These are phyloP conservation scores for Dynastes maya DNA, from an alignment of 2,888 invertebrate species.

Conservation along the genomic window DNA sequence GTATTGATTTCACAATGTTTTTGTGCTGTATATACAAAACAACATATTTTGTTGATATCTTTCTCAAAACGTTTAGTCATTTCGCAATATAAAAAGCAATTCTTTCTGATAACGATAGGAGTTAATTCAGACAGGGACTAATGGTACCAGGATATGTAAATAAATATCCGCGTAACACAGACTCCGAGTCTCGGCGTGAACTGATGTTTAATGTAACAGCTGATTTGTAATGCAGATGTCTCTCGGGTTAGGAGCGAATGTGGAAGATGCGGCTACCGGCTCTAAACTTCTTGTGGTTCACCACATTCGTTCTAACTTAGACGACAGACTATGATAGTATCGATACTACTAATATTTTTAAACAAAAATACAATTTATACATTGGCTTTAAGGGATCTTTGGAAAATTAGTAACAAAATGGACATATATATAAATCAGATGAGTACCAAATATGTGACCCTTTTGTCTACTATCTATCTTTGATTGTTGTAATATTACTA, in stretches of 20 bases:
- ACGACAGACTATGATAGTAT: background rate
- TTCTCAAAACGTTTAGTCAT: background rate
- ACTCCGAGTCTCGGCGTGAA: conserved; percentile 63
- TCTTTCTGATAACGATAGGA: conserved; percentile 22
- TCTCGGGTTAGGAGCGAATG: conserved; percentile 52
- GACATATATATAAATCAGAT: too few species aligned
- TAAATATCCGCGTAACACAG: conserved; percentile 65
- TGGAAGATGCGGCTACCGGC: conserved; percentile 56
- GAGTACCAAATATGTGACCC: too few species aligned
- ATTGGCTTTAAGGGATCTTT: background rate
- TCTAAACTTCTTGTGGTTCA: conserved; percentile 58
- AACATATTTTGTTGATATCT: background rate
- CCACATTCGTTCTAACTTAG: conserved; percentile 50
- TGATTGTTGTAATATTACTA: too few species aligned
- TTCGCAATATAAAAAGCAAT: conserved; percentile 9
- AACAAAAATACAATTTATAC: conserved; percentile 12
- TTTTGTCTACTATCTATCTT: too few species aligned
- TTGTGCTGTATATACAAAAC: background rate
- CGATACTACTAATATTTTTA: background rate
- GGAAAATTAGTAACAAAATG: too few species aligned
- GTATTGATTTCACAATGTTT: too few species aligned
- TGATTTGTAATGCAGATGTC: conserved; percentile 65
- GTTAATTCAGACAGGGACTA: conserved; percentile 63
- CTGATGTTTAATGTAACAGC: conserved; percentile 67
- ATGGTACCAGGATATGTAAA: conserved; percentile 66